Percentiles rank a stretch among this genome's conserved stretches.
Evolutionary conservation across 2,113 vertebrate genomes (phyloP).

Genomic region (Rhizomys pruinosus): DNA sequence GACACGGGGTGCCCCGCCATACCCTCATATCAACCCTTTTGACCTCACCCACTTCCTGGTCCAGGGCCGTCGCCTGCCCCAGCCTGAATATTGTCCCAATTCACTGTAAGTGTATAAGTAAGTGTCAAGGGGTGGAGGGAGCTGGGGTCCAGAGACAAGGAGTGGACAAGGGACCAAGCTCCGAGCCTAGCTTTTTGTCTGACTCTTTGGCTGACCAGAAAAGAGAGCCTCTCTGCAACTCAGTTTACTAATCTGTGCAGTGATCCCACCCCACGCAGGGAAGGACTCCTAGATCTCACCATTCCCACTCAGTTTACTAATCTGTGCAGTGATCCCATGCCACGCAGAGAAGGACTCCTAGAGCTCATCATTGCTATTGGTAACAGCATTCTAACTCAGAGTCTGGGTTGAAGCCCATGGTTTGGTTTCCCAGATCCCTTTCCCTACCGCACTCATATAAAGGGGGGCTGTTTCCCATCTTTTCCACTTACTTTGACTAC

Average conservation of each 20-base stretch:
- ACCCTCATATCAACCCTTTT: constrained; percentile 94
- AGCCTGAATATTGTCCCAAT: constrained; percentile 94
- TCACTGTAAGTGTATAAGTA: constrained; percentile 90
- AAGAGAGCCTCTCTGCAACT: constrained; percentile 37
- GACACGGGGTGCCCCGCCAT: constrained; percentile 95
- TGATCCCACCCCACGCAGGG: neutral
- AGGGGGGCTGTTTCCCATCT: constrained; percentile 45
- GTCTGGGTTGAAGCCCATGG: constrained; percentile 71
- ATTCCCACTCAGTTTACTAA: constrained; percentile 71
- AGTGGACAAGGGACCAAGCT: neutral
- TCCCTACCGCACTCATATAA: neutral
- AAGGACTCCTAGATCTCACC: neutral
- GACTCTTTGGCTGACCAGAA: neutral
- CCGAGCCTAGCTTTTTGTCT: neutral
- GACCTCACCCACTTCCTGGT: constrained; percentile 93
- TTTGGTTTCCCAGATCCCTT: constrained; percentile 63
- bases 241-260: constrained; percentile 64
- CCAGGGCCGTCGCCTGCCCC: constrained; percentile 93
- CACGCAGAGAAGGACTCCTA: neutral
- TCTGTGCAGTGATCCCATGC: constrained; percentile 19
- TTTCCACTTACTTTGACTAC: constrained; percentile 38
- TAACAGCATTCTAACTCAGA: constrained; percentile 66
- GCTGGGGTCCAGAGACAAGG: neutral
- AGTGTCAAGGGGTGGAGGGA: neutral
- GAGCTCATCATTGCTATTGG: constrained; percentile 65